Evolutionary conservation across 2,888 invertebrate species (phyloP), one percentile per base, ranked within the genome.

Genomic region (Pristionchus arcanus): DNA sequence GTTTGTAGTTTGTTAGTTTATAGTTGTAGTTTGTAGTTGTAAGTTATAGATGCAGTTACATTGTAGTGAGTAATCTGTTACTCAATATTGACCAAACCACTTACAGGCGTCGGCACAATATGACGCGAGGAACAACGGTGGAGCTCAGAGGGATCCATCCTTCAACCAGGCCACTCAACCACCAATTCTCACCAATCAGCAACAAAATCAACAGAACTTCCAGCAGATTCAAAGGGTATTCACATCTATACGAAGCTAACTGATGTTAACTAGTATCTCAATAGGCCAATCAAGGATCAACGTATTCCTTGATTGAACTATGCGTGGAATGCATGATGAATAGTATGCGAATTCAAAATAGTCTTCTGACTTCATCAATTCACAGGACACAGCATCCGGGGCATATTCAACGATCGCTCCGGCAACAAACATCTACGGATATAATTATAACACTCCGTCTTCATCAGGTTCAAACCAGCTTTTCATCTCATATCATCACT

Each of bases 121-220:
- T n/a, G 68, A 87, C 49, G 55, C 87, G 28, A 66, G n/a, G 21
- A 87, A 34, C 53, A 87, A 74, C 74, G 74, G 74, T 16, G 81
- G 81, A 34, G 81, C 49, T 15, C 87, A 68, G 87, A 87, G 68
- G 49, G 68, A 87, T 21, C 37, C 37, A 25, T 7, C n/a, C 42
- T 37, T 34, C 37, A 68, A 87, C 49, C 55, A 53, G 34, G 55
- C 87, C 16, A 83, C 77, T 31, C 88, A 90, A 34, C 68, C 88
- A 1, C 92, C 93, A 55, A 89, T 91, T 28, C 66, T 92, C 21
- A 91, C 90, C 21, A 92, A 93, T 42, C 31, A 90, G 1, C 91
- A 92, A 71, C 93, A 93, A 87, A 92, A 93, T 83, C 90, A 91
- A 59, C 85, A 90, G 19, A 93, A 93, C 87, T 93, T 91, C 89